Evolutionary conservation across 2,888 invertebrate genomes (phyloP), one percentile per base, ranked within the genome.

Genomic region (Megalurothrips usitatus): DNA sequence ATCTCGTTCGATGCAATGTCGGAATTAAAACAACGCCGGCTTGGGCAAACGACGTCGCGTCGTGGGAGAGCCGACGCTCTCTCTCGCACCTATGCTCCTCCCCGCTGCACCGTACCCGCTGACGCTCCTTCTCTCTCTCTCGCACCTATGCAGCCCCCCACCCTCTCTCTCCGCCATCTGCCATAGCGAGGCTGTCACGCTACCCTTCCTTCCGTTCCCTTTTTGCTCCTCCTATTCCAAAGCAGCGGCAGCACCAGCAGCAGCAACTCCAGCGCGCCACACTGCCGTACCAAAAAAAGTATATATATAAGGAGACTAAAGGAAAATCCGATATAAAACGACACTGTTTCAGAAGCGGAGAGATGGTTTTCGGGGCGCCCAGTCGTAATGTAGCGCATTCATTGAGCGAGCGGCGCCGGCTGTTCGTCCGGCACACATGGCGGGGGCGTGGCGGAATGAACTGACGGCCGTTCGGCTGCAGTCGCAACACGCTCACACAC

Each of bases 21-120:
- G 58, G 58, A 58, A 58, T 58, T 58, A 58, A 58, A 58, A 58
- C 58, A 58, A 58, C 58, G 58, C 58, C 58, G 19, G 58, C 58
- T 58, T 58, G 58, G 14, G 19, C 58, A 14, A 58, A 58, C 14
- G 58, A 52, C 52, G 52, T 43, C 34, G 52, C 52, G 52, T 52
- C 19, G 52, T 9, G 52, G 52, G 58, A 58, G 58, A 17, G 19
- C 19, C 14, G n/a, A n/a, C n/a, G 58, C 58, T 17, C 58, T 19
- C 14, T 6, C 6, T 58, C 4, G 58, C 2, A 43, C 58, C 58
- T 58, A 58, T 43, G 34, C 34, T 43, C 34, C 34, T 43, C 34
- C 6, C 34, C 34, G 34, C 34, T 43, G 34, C 34, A 43, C 3
- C 34, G 34, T 6, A 43, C 58, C 17, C 14, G 58, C 52, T 52